phyloP scores from a whole-genome alignment of 1,140 invertebrate species.

The Zaprionus taronus region DNA sequence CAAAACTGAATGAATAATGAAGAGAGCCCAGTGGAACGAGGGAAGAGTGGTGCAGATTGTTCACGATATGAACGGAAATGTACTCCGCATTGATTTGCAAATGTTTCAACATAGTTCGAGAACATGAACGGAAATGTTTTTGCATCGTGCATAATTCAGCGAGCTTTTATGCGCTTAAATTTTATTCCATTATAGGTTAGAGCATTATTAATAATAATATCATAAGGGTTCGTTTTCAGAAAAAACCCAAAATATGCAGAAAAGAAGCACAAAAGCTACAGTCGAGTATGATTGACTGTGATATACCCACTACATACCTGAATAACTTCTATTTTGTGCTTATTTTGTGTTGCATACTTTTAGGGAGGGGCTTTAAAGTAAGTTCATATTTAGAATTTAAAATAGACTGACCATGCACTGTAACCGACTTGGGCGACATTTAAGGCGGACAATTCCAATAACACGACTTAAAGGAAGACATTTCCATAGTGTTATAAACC shows the following conservation, averaged over 20 bases:
- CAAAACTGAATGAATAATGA: slow-evolving; percentile 19
- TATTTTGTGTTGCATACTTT: too few species aligned
- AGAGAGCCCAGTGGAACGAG: not conserved
- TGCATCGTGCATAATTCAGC: not conserved
- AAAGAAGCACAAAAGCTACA: too few species aligned
- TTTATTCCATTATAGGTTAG: not conserved
- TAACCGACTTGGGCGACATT: too few species aligned
- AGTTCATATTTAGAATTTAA: too few species aligned
- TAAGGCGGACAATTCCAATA: too few species aligned
- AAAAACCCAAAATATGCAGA: not conserved
- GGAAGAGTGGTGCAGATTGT: not conserved
- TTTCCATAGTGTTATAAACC: too few species aligned
- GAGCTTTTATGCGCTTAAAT: slow-evolving; percentile 1
- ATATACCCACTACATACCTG: too few species aligned
- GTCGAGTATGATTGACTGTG: too few species aligned
- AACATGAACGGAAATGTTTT: not conserved
- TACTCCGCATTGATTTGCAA: not conserved
- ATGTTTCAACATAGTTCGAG: slow-evolving; percentile 5
- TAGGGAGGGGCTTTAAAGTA: too few species aligned
- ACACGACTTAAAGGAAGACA: too few species aligned
- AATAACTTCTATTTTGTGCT: too few species aligned
- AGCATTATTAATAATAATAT: not conserved
- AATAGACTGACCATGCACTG: too few species aligned
- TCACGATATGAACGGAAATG: not conserved
- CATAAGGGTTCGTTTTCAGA: not conserved